phyloP scores from a whole-genome alignment of 2,113 vertebrate genomes.

The Cnemophilus loriae region DNA sequence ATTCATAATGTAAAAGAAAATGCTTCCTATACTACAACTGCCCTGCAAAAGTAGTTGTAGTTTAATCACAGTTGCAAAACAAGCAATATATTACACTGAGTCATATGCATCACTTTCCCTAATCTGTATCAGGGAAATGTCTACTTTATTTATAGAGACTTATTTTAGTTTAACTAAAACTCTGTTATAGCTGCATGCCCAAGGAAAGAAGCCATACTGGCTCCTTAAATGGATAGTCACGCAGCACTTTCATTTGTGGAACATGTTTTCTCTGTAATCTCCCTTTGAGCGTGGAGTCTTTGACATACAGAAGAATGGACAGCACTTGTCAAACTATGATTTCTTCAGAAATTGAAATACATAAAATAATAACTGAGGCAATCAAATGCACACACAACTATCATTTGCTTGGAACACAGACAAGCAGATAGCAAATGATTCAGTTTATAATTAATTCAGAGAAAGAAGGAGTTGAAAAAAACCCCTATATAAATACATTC shows the following conservation, averaged over 20 bases:
- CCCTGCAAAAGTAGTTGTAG: background rate
- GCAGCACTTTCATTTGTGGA: background rate
- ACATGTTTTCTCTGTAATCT: background rate
- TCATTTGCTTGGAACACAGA: constrained; percentile 1
- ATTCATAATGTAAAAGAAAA: background rate
- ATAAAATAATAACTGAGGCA: constrained; percentile 27
- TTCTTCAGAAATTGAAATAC: constrained; percentile 28
- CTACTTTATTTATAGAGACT: background rate
- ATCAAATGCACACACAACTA: constrained; percentile 19
- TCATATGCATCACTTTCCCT: background rate
- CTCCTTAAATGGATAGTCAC: background rate
- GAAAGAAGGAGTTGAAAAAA: background rate
- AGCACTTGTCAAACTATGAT: constrained; percentile 14
- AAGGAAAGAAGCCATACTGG: background rate
- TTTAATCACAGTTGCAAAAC: background rate
- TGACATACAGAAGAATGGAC: background rate
- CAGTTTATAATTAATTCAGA: constrained; percentile 35
- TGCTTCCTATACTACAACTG: background rate
- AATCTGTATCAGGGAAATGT: background rate
- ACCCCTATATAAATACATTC: background rate
- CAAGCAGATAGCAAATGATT: constrained; percentile 30
- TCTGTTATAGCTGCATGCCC: background rate
- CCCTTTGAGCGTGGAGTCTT: background rate
- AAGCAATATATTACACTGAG: background rate
- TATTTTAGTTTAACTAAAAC: background rate